Conservation (phyloP, 2,113 vertebrate species). For the Brachirus orientalis region DNA sequence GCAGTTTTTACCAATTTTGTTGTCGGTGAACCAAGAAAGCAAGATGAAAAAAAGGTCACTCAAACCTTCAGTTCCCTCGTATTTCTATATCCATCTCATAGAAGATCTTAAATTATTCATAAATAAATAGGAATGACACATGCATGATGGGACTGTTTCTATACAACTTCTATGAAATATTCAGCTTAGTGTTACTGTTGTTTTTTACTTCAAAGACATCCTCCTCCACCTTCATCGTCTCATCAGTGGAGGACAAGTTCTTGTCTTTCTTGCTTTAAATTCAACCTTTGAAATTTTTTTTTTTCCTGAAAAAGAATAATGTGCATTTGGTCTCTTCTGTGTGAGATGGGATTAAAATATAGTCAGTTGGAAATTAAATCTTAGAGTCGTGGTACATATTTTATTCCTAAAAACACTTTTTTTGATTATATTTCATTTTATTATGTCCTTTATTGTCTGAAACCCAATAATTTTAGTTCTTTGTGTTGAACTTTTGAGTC, state of each 20-base stretch:
- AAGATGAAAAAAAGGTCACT: too few species aligned
- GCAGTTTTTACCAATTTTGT: too few species aligned
- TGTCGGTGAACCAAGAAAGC: too few species aligned
- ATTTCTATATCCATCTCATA: conserved; percentile 2
- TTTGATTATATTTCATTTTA: too few species aligned
- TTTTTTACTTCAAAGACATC: too few species aligned
- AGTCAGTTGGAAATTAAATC: too few species aligned
- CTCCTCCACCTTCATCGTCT: conserved; percentile 4
- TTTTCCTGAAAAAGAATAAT: too few species aligned
- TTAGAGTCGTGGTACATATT: too few species aligned
- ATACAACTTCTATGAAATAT: conserved; percentile 26
- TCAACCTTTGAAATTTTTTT: neutral
- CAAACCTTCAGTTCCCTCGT: neutral
- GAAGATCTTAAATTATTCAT: conserved; percentile 28
- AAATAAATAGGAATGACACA: conserved; percentile 44
- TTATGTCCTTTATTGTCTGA: neutral
- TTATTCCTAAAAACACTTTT: too few species aligned
- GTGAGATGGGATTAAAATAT: neutral
- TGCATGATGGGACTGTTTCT: conserved; percentile 15
- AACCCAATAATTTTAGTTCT: neutral
- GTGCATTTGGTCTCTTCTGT: too few species aligned
- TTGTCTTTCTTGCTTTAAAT: too few species aligned
- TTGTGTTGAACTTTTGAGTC: neutral
- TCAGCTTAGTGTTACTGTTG: conserved; percentile 10
- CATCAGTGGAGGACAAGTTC: neutral